These are phyloP conservation scores for Tortricodes alternella DNA, from an alignment of 2,888 invertebrate species.

Conservation along the genomic window DNA sequence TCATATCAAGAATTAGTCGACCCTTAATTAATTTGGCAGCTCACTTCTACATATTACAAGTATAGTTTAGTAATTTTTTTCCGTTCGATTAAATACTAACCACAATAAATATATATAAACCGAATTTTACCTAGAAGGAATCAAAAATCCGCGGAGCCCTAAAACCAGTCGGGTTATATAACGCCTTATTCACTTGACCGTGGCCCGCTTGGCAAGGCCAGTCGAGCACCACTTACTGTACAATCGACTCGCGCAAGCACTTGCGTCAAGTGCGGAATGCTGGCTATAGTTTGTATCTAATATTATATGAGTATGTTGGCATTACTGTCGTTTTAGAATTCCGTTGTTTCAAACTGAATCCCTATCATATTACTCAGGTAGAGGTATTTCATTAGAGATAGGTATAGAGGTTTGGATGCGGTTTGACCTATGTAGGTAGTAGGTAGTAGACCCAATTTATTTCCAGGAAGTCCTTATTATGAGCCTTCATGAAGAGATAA, in stretches of 20 bases:
- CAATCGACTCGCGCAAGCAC: conserved; percentile 8
- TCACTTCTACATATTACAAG: too few species aligned
- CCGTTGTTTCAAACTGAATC: too few species aligned
- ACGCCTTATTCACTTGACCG: conserved; percentile 9
- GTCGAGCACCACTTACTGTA: conserved; percentile 12
- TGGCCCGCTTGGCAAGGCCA: conserved; percentile 19
- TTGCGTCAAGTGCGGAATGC: conserved; percentile 8
- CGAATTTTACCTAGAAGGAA: background rate
- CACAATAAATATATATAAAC: background rate
- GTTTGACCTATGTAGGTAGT: too few species aligned
- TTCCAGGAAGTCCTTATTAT: too few species aligned
- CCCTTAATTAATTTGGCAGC: too few species aligned
- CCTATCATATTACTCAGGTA: too few species aligned
- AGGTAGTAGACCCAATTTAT: too few species aligned
- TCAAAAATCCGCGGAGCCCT: background rate
- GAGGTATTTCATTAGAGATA: too few species aligned
- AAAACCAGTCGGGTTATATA: background rate
- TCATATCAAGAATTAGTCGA: too few species aligned
- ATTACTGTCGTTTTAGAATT: background rate
- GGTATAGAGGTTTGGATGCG: too few species aligned
- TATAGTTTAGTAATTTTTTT: too few species aligned
- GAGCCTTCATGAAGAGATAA: too few species aligned
- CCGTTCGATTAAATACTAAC: background rate
- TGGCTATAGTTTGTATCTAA: background rate
- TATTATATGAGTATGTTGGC: background rate